A percentile compares a stretch with the other conserved stretches of the same genome.
Conservation (phyloP, 2,113 vertebrate genomes). For the Ascaphus truei region DNA sequence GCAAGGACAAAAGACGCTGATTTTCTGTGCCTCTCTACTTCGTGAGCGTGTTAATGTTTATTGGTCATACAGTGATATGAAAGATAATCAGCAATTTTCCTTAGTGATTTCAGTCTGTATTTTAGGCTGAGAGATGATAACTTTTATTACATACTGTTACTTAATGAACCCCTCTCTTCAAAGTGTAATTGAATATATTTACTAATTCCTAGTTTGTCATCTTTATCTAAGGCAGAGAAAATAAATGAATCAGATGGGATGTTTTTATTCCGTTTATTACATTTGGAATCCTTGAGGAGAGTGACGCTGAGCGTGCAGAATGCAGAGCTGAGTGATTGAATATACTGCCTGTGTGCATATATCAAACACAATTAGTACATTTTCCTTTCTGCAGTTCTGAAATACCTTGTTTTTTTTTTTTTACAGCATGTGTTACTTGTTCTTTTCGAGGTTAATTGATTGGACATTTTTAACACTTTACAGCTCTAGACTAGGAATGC, state of each 20-base stretch:
- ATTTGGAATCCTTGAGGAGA: constrained; percentile 54
- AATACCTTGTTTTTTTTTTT: no score
- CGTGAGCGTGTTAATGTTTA: constrained; percentile 16
- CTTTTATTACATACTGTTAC: constrained; percentile 58
- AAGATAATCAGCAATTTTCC: constrained; percentile 49
- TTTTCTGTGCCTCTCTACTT: constrained; percentile 14
- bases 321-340: constrained; percentile 20
- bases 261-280: constrained; percentile 59
- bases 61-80: constrained; percentile 22
- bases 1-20: constrained; percentile 27
- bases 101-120: constrained; percentile 53
- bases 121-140: constrained; percentile 53
- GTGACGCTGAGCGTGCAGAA: constrained; percentile 34
- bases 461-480: no score
- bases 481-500: no score
- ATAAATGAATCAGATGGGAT: constrained; percentile 47
- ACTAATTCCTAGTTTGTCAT: constrained; percentile 57
- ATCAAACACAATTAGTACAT: no score
- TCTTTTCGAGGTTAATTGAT: no score
- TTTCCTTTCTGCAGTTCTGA: no score
- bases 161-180: constrained; percentile 66
- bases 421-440: no score
- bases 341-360: no score
- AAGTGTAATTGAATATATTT: constrained; percentile 57
- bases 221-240: constrained; percentile 50